A percentile compares a stretch with the other conserved stretches of the same genome.
Evolutionary conservation across 2,797 vertebrate genomes (phyloP).

Genomic region (Rallus crepitans): DNA sequence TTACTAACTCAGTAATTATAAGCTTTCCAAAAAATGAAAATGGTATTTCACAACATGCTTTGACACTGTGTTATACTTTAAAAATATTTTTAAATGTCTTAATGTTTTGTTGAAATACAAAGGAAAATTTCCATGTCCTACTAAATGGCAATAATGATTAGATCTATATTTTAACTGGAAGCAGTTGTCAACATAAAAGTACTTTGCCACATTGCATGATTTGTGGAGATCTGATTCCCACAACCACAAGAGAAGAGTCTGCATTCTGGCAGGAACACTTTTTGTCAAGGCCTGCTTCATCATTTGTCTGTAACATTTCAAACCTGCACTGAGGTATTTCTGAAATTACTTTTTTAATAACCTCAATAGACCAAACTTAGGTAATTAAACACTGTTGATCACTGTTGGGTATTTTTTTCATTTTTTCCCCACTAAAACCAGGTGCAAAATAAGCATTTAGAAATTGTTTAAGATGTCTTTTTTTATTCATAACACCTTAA

Average conservation of each 20-base stretch:
- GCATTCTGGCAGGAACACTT: neutral
- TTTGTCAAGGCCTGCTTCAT: neutral
- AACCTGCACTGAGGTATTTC: neutral
- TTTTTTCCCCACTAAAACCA: neutral
- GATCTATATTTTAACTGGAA: neutral
- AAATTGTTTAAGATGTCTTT: neutral
- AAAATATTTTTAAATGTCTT: neutral
- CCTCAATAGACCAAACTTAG: neutral
- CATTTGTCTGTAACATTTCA: neutral
- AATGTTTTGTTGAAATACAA: neutral
- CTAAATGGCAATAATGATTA: neutral
- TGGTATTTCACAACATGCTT: neutral
- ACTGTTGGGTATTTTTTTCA: neutral
- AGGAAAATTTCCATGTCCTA: neutral
- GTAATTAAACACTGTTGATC: neutral
- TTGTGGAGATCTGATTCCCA: neutral
- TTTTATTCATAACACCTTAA: neutral
- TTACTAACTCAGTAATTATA: neutral
- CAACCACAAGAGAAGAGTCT: neutral
- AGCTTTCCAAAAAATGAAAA: neutral
- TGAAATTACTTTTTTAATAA: fast-evolving
- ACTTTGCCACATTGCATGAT: neutral
- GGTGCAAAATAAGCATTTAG: neutral
- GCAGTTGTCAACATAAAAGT: neutral
- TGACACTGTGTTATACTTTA: neutral